Conservation (phyloP, 2,797 vertebrate species). For the Loriculus beryllinus region DNA sequence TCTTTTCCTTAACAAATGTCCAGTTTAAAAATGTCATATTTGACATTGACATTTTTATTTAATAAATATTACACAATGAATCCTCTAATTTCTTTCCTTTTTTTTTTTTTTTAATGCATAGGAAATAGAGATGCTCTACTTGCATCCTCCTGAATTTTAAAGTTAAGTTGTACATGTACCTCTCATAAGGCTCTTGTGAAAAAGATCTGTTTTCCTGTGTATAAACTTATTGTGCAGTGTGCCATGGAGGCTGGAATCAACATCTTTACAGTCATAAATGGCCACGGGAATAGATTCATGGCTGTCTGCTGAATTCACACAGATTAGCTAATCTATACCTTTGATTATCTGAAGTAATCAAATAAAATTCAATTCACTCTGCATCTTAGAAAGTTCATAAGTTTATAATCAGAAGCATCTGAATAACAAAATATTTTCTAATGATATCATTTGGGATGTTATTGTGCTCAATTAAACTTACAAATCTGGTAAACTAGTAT, state of each 20-base stretch:
- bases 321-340: neutral
- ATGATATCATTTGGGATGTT: neutral
- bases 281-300: neutral
- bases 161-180: neutral
- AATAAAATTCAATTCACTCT: neutral
- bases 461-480: neutral
- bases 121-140: neutral
- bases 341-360: constrained; percentile 7
- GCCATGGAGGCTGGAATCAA: neutral
- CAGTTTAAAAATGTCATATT: neutral
- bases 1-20: neutral
- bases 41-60: neutral
- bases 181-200: neutral
- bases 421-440: neutral
- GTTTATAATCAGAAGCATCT: neutral
- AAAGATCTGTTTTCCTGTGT: neutral
- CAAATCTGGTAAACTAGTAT: neutral
- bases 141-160: neutral
- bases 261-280: neutral
- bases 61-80: neutral
- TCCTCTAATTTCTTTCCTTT: neutral
- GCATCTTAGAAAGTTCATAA: neutral
- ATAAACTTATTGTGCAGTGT: accelerated
- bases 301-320: neutral
- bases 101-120: neutral